Base-by-base conservation (phyloP, 2,113 vertebrate genomes). In the Takifugu bimaculatus region DNA sequence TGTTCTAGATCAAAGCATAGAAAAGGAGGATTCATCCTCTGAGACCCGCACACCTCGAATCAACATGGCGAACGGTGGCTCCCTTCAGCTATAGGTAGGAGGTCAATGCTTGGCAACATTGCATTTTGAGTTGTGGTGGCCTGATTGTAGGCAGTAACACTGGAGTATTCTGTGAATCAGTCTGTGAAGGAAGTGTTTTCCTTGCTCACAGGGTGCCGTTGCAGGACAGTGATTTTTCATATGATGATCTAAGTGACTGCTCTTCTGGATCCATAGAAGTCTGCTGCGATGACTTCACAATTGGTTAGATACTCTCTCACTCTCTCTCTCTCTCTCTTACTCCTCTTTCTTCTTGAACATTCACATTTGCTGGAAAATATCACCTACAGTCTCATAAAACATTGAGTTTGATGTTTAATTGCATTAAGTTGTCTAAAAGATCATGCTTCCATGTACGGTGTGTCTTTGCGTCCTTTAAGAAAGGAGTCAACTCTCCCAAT, bases 231-330 rank as follows among this genome's bases (percentile, higher is more conserved):
- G 72, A 81, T 32, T 74, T 85, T 5, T 84, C 82, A 2, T 13
- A 89, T 50, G 90, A 91, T 14, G 87, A 90, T 42, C 78, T 90
- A 50, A 91, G 90, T 50, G 90, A 91, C 85, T 91, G 89, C 68
- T 91, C 89, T 2, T 91, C 90, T 48, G 89, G 88, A 75, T 91
- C 90, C 51, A 91, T 91, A 51, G 90, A 91, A 63, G 84, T 91
- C 48, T 89, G 76, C 83, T 91, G 90, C 32, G 86, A 91, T 54
- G 88, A 89, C 65, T 67, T 90, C 10, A 81, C 65, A 52, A 48
- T 75, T 75, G 89, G 90, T 91, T 39, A 70, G 86, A 79, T 45
- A 43, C 28, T 51, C 54, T 26, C 27, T 28, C 14, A 43, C 3
- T 20, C 27, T 35, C 54, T 50, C 28, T 25, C 28, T 25, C 42